Evolutionary conservation across 2,888 invertebrate species (phyloP).

Genomic region (Drosophila tanythrix): DNA sequence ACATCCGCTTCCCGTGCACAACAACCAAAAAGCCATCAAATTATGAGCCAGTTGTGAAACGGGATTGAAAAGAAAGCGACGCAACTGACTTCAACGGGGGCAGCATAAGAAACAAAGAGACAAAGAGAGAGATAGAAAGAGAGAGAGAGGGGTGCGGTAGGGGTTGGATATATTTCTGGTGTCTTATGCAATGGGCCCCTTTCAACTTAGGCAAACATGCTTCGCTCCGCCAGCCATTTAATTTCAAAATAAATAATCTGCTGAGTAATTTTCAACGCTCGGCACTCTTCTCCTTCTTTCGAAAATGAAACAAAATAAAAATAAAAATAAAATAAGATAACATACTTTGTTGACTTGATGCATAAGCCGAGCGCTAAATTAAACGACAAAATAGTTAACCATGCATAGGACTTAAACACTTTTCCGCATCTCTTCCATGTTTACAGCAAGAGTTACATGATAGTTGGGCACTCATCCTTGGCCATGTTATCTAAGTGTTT

Average conservation of each 20-base stretch:
- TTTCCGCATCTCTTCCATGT: constrained; percentile 68
- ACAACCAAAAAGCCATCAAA: constrained; percentile 64
- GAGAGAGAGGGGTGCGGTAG: background rate
- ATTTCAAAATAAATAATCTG: constrained; percentile 70
- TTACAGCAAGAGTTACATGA: constrained; percentile 25
- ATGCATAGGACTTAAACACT: constrained; percentile 25
- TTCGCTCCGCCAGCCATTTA: constrained; percentile 70
- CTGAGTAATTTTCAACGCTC: constrained; percentile 73
- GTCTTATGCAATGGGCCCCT: constrained; percentile 73
- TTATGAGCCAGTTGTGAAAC: constrained; percentile 72
- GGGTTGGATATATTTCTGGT: constrained; percentile 1
- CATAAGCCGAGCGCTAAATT: constrained; percentile 61
- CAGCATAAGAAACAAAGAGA: background rate
- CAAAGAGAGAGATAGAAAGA: background rate
- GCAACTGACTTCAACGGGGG: constrained; percentile 29
- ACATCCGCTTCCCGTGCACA: constrained; percentile 77
- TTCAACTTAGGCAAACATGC: constrained; percentile 55
- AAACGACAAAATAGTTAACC: constrained; percentile 52
- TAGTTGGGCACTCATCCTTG: background rate
- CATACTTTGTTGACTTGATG: too few relatives aligned
- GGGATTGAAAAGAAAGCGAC: constrained; percentile 67
- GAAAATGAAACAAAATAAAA: background rate
- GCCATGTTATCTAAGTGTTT: background rate
- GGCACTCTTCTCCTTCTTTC: constrained; percentile 48
- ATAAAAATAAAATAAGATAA: constrained; percentile 42